Conservation (phyloP, 1,140 invertebrate genomes). For the Lerema accius region DNA sequence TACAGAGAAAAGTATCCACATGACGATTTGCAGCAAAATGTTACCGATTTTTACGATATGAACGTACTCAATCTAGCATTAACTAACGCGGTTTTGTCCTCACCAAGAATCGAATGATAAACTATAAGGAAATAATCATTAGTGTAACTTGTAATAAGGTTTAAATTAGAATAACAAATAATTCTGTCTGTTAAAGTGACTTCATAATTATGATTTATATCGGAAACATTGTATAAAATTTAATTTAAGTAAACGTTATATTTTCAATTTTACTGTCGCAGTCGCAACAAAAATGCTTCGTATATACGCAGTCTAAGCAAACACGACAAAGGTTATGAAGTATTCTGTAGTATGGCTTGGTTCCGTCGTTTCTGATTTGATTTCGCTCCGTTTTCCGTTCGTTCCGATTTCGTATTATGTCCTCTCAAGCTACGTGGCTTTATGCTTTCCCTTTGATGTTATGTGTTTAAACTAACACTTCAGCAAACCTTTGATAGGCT, state of each 20-base stretch:
- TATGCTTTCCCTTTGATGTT: slow-evolving; percentile 9
- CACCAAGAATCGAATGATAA: too few relatives aligned
- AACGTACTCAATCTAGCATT: too few relatives aligned
- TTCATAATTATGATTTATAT: too few relatives aligned
- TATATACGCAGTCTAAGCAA: slow-evolving; percentile 7
- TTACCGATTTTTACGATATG: too few relatives aligned
- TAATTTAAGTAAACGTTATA: too few relatives aligned
- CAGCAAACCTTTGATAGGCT: slow-evolving; percentile 5
- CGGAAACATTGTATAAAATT: too few relatives aligned
- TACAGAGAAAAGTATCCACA: not conserved
- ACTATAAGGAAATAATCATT: too few relatives aligned
- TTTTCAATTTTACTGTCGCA: not conserved
- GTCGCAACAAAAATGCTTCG: not conserved
- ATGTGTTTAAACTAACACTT: slow-evolving; percentile 19
- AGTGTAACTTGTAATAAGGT: too few relatives aligned
- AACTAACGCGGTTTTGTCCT: too few relatives aligned
- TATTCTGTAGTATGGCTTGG: slow-evolving; percentile 9
- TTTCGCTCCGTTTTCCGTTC: slow-evolving; percentile 19
- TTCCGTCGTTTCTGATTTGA: slow-evolving; percentile 16
- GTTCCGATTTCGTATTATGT: slow-evolving; percentile 21
- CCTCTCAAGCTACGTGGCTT: not conserved
- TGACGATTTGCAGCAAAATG: not conserved
- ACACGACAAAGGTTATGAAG: slow-evolving; percentile 13
- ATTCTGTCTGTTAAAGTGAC: too few relatives aligned
- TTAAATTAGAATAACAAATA: too few relatives aligned